These are phyloP conservation scores for Sebastes vulpes DNA, from an alignment of 2,797 vertebrate species.

Conservation along the genomic window DNA sequence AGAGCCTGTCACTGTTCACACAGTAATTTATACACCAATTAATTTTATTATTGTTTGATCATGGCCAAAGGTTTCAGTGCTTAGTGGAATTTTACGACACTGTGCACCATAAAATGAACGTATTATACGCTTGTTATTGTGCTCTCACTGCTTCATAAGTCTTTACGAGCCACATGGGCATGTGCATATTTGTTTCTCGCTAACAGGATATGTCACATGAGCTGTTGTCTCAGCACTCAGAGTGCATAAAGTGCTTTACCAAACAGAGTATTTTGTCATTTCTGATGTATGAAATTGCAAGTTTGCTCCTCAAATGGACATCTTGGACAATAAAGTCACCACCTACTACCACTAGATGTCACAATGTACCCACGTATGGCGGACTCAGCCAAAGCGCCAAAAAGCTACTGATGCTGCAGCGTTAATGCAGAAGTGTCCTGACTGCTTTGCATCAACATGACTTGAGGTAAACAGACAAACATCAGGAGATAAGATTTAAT, in stretches of 20 bases:
- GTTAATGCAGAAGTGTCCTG: constrained; percentile 4
- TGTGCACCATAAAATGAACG: neutral
- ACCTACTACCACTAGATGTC: constrained; percentile 79
- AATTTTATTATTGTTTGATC: neutral
- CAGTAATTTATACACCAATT: neutral
- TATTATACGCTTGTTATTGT: neutral
- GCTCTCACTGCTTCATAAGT: neutral
- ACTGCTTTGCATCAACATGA: constrained; percentile 11
- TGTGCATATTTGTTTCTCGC: neutral
- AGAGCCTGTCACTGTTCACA: neutral
- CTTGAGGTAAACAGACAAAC: constrained; percentile 13
- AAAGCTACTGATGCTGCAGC: neutral
- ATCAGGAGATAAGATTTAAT: constrained; percentile 17
- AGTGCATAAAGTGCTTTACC: neutral
- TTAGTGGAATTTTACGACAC: neutral
- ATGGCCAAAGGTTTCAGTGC: neutral
- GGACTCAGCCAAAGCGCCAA: neutral
- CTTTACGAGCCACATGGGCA: constrained; percentile 3
- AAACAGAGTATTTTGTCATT: neutral
- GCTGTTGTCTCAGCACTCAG: neutral
- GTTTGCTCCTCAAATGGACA: neutral
- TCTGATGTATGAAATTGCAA: neutral
- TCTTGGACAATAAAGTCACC: neutral
- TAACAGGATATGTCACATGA: constrained; percentile 46
- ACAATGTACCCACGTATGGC: constrained; percentile 43